Percentiles rank a stretch among this genome's conserved stretches.
phyloP scores from a whole-genome alignment of 1,140 invertebrate genomes.

The Papilio polyxenes region DNA sequence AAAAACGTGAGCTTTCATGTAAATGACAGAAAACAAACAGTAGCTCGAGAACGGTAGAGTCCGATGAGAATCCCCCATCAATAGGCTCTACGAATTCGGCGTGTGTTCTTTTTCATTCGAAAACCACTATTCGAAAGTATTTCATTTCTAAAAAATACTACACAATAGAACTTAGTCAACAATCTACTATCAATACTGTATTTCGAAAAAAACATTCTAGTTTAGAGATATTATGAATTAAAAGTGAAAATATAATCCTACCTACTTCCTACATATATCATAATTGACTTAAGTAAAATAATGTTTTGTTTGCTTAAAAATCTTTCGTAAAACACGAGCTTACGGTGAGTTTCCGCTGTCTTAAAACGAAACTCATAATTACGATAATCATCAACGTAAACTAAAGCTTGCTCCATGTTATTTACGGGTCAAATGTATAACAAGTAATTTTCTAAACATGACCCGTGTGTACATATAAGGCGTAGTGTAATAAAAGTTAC shows the following conservation, averaged over 20 bases:
- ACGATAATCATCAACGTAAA: too few relatives aligned
- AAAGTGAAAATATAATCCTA: not conserved
- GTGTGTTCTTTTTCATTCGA: constrained; percentile 32
- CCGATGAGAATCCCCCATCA: constrained; percentile 38
- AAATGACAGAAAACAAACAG: constrained; percentile 39
- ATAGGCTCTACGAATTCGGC: constrained; percentile 36
- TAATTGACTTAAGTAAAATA: too few relatives aligned
- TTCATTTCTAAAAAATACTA: not conserved
- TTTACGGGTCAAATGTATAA: not conserved
- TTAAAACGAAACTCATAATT: too few relatives aligned
- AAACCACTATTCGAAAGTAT: constrained; percentile 26
- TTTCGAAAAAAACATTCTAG: not conserved
- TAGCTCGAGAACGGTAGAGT: constrained; percentile 13
- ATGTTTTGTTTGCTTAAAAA: too few relatives aligned
- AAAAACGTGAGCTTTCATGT: constrained; percentile 35
- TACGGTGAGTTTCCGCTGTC: too few relatives aligned
- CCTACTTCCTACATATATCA: too few relatives aligned
- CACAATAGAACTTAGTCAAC: too few relatives aligned
- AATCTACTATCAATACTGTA: not conserved
- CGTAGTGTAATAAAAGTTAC: constrained; percentile 38
- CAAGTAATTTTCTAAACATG: constrained; percentile 14
- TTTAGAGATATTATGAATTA: not conserved
- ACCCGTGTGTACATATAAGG: constrained; percentile 1
- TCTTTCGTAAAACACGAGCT: too few relatives aligned
- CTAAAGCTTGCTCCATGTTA: not conserved